phyloP scores from a whole-genome alignment of 1,140 invertebrate species.

The Phymastichus coffea region DNA sequence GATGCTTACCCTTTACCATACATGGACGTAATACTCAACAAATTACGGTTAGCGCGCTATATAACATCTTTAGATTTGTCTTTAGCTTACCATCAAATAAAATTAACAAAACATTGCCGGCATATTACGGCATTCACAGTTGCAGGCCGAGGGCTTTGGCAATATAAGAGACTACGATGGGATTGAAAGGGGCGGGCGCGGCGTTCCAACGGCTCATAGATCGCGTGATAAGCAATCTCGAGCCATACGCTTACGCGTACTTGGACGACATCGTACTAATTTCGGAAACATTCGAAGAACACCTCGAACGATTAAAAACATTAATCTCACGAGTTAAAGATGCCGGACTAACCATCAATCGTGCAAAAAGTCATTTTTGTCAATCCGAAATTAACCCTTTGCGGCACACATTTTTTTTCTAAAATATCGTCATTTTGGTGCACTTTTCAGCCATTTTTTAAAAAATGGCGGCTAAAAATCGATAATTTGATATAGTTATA shows the following conservation, averaged over 20 bases:
- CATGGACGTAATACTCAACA: conserved; percentile 54
- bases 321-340: background rate
- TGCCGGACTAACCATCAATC: too few relatives aligned
- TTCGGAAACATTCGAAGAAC: background rate
- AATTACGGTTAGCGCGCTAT: conserved; percentile 40
- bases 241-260: background rate
- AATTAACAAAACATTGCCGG: background rate
- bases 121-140: background rate
- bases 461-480: too few relatives aligned
- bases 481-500: background rate
- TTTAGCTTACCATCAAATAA: conserved; percentile 4
- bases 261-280: background rate
- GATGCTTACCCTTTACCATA: conserved; percentile 54
- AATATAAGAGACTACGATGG: background rate
- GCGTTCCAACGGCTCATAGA: too few relatives aligned
- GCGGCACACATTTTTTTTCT: too few relatives aligned
- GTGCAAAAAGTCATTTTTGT: too few relatives aligned
- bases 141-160: background rate
- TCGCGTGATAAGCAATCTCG: background rate
- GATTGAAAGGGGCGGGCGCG: too few relatives aligned
- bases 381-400: too few relatives aligned
- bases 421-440: too few relatives aligned
- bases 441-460: too few relatives aligned
- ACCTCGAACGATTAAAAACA: background rate
- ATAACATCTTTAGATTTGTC: conserved; percentile 37